A percentile compares a stretch with the other conserved stretches of the same genome.
Conservation (phyloP, 2,113 vertebrate genomes). For the Vimba vimba region DNA sequence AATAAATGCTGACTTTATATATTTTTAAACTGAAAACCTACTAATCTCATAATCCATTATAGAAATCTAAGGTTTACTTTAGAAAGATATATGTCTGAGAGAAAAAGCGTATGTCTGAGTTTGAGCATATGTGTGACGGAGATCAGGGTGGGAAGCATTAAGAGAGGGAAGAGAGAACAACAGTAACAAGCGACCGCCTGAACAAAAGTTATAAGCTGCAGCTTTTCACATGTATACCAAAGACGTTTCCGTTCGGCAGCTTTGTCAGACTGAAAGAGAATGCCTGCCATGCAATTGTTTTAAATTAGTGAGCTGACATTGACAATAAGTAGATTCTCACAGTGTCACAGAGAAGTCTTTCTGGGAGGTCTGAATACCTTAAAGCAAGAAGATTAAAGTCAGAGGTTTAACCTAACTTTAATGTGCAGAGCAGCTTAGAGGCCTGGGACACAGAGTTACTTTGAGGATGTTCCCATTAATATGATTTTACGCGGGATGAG, state of each 20-base stretch:
- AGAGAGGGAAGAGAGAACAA: background rate
- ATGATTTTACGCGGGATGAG: slow-evolving; percentile 40
- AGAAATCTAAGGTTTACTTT: background rate
- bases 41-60: background rate
- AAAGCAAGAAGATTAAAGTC: slow-evolving; percentile 72
- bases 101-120: background rate
- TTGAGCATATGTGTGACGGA: background rate
- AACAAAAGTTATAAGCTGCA: slow-evolving; percentile 31
- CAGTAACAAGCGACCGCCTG: background rate
- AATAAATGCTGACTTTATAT: background rate
- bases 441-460: slow-evolving; percentile 68
- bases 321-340: slow-evolving; percentile 71
- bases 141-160: background rate
- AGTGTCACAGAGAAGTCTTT: slow-evolving; percentile 54
- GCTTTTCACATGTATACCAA: slow-evolving; percentile 27
- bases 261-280: slow-evolving; percentile 53
- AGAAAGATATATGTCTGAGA: background rate
- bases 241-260: slow-evolving; percentile 19
- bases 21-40: background rate
- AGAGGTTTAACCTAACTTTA: slow-evolving; percentile 71
- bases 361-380: slow-evolving; percentile 75
- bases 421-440: slow-evolving; percentile 64
- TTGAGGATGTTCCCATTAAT: slow-evolving; percentile 51
- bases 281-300: slow-evolving; percentile 66
- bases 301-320: slow-evolving; percentile 72